A percentile compares a stretch with the other conserved stretches of the same genome.
Evolutionary conservation across 2,113 vertebrate genomes (phyloP).

Genomic region (Rhipidura dahli): DNA sequence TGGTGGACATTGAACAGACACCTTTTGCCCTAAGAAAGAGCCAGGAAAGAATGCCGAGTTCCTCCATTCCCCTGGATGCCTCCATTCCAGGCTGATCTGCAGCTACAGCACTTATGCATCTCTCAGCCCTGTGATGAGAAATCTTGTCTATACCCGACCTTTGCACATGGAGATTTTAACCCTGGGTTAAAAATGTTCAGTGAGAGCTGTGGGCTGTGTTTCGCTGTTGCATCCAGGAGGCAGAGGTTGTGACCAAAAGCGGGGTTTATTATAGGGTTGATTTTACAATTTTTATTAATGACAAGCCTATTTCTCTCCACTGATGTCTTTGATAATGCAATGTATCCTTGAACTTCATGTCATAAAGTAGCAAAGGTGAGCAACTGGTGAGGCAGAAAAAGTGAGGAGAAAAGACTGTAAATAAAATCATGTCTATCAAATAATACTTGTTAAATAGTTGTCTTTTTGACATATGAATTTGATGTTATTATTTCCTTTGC

Average conservation of each 20-base stretch:
- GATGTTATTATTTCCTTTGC: background rate
- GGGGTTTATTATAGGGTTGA: background rate
- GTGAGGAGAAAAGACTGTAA: background rate
- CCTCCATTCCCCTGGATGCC: background rate
- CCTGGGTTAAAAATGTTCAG: background rate
- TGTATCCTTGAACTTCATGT: conserved; percentile 1
- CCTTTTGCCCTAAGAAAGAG: background rate
- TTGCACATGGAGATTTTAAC: background rate
- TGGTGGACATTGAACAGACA: background rate
- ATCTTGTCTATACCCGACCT: background rate
- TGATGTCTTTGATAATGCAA: conserved; percentile 32
- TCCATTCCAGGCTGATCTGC: background rate
- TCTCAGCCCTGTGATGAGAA: background rate
- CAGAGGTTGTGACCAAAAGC: background rate
- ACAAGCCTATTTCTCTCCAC: conserved; percentile 7
- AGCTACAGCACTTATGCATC: background rate
- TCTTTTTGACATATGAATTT: background rate
- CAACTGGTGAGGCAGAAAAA: conserved; percentile 24
- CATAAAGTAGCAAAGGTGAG: conserved; percentile 42
- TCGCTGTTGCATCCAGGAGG: background rate
- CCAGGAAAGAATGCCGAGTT: background rate
- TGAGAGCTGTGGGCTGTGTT: background rate
- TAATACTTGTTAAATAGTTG: conserved; percentile 6
- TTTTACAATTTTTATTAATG: conserved; percentile 35
- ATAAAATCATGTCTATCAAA: conserved; percentile 3